phyloP scores from a whole-genome alignment of 2,113 vertebrate genomes.

The Lamprotornis superbus region DNA sequence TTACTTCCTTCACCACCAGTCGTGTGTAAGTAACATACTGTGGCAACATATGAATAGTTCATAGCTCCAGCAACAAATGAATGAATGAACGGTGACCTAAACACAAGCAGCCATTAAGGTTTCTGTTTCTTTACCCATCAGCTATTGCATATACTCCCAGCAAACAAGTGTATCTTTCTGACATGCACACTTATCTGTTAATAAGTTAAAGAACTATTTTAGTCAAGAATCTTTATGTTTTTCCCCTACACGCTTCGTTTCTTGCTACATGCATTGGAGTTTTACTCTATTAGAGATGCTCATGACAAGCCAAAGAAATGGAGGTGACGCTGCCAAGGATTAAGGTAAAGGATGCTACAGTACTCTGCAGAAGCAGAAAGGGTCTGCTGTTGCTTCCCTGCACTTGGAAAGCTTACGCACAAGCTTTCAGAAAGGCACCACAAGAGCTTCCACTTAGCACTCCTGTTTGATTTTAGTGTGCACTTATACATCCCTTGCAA shows the following conservation, averaged over 20 bases:
- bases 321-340: background rate
- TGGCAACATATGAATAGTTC: slow-evolving; percentile 92
- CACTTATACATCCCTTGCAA: background rate
- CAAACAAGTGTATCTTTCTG: slow-evolving; percentile 62
- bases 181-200: slow-evolving; percentile 58
- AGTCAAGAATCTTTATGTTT: slow-evolving; percentile 29
- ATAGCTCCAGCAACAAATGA: slow-evolving; percentile 78
- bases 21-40: slow-evolving; percentile 90
- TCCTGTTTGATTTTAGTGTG: background rate
- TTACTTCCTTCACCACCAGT: slow-evolving; percentile 81
- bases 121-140: slow-evolving; percentile 66
- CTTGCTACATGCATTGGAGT: slow-evolving; percentile 29
- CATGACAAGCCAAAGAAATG: slow-evolving; percentile 15
- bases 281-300: slow-evolving; percentile 6
- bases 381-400: background rate
- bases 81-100: slow-evolving; percentile 74
- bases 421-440: background rate
- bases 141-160: slow-evolving; percentile 26
- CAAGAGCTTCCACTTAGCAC: background rate
- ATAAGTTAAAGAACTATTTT: slow-evolving; percentile 44
- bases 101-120: slow-evolving; percentile 62
- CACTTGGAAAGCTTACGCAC: background rate
- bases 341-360: background rate
- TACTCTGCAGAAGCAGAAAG: background rate
- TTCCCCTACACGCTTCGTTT: slow-evolving; percentile 43